Base-by-base conservation (phyloP, 2,113 vertebrate species). In the Aspiorhynchus laticeps region DNA sequence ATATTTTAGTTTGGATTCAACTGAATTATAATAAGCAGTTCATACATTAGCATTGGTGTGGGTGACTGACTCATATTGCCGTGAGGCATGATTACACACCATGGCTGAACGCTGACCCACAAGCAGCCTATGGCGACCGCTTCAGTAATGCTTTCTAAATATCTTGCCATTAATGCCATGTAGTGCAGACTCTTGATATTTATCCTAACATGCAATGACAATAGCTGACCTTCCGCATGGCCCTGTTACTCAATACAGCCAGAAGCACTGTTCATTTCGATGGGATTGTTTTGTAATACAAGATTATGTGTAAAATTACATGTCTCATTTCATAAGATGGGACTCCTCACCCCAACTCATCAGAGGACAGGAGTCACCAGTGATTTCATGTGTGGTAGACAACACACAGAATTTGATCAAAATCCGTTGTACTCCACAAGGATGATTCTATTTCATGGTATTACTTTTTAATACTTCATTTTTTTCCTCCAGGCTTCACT, bases 401-500 rank as follows among this genome's bases (percentile, higher is more conserved):
- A 17, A 11, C 2, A 65, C 14, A 2, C 41, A 31, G 41, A 71
- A 36, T 71, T 33, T 0, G 5, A 53, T 83, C 7, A 7, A 69
- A 43, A 46, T 14, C 41, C 7, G 0, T 43, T 31, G 59, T 4
- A 31, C 31, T 71, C 26, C 81, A 51, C 43, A 51, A 12, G 26
- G 43, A 83, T 53, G 15, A 83, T 36, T 71, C 43, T 53, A 36
- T 83, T 83, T 83, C 46, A 82, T 71, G 81, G 46, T 36, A 71
- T 83, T 83, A 71, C 65, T 71, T 83, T 71, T 78, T 59, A 26
- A 51, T 36, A 86, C 84, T 21, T 83, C 5, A 79, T 63, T 53
- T 85, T 76, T 86, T 86, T 83, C 53, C 87, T 61, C 43, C 59
- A 59, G n/a, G 31, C 31, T 78, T 53, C 19, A 3, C 85, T 74